phyloP scores from a whole-genome alignment of 2,113 vertebrate species.

The Oreochromis niloticus region DNA sequence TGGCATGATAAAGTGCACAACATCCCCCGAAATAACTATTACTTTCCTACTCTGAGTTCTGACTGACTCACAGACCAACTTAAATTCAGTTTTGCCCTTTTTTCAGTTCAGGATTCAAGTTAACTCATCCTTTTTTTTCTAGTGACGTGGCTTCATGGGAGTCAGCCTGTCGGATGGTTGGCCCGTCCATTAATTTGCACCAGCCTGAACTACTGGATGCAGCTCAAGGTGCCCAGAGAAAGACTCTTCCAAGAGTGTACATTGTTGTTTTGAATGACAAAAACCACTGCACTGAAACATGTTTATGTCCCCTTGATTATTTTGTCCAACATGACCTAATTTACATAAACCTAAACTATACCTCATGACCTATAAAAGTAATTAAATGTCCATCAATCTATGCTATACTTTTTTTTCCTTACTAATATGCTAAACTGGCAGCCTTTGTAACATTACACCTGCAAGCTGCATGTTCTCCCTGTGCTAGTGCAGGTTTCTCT shows the following conservation, averaged over 20 bases:
- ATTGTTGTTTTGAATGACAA: background rate
- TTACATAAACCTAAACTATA: background rate
- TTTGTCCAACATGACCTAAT: background rate
- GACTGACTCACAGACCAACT: constrained; percentile 16
- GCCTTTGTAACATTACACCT: accelerated
- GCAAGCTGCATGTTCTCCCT: background rate
- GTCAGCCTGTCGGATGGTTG: background rate
- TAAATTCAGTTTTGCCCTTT: background rate
- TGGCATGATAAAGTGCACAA: background rate
- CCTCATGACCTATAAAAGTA: accelerated
- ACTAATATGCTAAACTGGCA: background rate
- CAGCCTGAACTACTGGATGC: background rate
- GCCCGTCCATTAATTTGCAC: background rate
- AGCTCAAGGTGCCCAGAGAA: background rate
- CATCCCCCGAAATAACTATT: constrained; percentile 50
- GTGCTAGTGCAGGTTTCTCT: background rate
- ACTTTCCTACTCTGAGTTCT: constrained; percentile 11
- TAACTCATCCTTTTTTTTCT: background rate
- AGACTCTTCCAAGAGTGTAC: background rate
- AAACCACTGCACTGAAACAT: background rate
- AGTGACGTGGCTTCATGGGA: background rate
- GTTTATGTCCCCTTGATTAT: background rate
- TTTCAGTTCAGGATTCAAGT: background rate
- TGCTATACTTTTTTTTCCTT: background rate
- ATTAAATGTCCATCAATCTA: background rate